phyloP scores from a whole-genome alignment of 2,113 vertebrate genomes.

The Sigmodon hispidus region DNA sequence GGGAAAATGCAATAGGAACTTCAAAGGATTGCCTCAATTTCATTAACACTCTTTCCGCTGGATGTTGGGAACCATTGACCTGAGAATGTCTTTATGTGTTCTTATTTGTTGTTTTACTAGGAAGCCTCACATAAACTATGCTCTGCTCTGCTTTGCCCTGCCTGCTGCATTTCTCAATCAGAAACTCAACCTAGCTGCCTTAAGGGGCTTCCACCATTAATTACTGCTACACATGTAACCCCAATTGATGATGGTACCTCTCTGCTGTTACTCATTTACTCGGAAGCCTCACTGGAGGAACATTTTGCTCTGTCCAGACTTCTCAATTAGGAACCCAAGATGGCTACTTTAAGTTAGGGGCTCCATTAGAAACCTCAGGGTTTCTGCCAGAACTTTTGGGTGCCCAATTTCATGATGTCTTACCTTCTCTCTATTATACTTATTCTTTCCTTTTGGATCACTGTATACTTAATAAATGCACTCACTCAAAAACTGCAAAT shows the following conservation, averaged over 20 bases:
- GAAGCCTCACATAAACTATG: background rate
- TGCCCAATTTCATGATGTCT: background rate
- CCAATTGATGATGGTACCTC: background rate
- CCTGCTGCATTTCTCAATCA: background rate
- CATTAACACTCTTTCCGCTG: background rate
- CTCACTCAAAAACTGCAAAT: background rate
- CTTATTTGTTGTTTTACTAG: background rate
- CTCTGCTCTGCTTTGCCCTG: background rate
- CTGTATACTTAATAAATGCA: background rate
- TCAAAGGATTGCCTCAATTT: background rate
- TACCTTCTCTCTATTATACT: background rate
- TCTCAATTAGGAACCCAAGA: background rate
- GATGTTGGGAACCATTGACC: background rate
- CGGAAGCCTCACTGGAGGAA: background rate
- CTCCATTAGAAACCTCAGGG: background rate
- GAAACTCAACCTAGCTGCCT: background rate
- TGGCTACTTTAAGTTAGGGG: background rate
- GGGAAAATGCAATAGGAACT: background rate
- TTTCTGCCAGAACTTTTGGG: background rate
- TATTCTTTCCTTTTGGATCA: background rate
- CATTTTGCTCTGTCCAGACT: background rate
- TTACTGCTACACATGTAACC: background rate
- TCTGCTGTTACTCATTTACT: background rate
- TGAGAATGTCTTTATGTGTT: background rate
- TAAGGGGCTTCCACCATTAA: background rate